phyloP scores from a whole-genome alignment of 2,888 invertebrate genomes.

The Sipha maydis region DNA sequence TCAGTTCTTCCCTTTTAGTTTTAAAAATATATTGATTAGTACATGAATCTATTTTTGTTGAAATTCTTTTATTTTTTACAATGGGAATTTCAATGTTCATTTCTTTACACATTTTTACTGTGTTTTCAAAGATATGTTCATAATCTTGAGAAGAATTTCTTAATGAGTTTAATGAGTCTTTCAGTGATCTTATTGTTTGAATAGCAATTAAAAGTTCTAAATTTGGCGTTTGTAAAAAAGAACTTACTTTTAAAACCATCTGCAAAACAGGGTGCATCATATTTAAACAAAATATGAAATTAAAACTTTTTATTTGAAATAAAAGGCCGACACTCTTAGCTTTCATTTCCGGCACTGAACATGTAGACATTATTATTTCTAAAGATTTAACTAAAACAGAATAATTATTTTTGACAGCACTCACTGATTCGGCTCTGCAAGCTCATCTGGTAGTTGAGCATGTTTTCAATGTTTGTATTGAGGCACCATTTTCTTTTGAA shows the following conservation, averaged over 20 bases:
- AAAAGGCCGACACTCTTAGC: not conserved
- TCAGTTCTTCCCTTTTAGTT: conserved; percentile 5
- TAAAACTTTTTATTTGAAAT: conserved; percentile 2
- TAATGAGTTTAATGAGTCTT: not conserved
- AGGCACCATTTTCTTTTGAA: conserved; percentile 70
- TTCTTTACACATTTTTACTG: conserved; percentile 1
- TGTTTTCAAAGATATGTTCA: not conserved
- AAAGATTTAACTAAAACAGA: not conserved
- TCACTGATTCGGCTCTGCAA: conserved; percentile 11
- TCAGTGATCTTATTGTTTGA: not conserved
- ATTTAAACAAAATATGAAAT: conserved; percentile 21
- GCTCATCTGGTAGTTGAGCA: conserved; percentile 33
- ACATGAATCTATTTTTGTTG: not conserved
- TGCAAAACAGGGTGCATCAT: conserved; percentile 16
- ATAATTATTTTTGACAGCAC: conserved; percentile 29
- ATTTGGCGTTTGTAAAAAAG: conserved; percentile 1
- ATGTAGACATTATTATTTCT: not conserved
- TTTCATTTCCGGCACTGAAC: not conserved
- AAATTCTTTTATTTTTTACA: not conserved
- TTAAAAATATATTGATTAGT: conserved; percentile 9
- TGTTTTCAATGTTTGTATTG: conserved; percentile 26
- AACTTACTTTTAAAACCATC: conserved; percentile 23
- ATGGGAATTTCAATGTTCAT: not conserved
- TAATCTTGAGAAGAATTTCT: not conserved
- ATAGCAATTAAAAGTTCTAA: not conserved